These are phyloP conservation scores for Luidia sarsii DNA, from an alignment of 53 echinoderm and acorn worm species.

Conservation along the genomic window DNA sequence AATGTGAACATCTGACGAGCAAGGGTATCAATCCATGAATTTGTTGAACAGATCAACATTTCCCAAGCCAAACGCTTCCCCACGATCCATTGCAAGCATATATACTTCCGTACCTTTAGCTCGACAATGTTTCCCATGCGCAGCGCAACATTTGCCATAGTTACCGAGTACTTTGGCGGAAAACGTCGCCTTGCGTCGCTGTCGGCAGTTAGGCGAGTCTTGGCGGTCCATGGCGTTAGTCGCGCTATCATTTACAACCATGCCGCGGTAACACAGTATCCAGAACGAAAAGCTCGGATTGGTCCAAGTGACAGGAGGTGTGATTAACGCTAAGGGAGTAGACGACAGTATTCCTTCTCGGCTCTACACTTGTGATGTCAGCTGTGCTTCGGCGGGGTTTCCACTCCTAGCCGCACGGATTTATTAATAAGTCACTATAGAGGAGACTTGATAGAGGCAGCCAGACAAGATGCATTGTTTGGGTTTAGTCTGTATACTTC, in stretches of 20 bases:
- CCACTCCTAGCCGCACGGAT: slow-evolving; percentile 7
- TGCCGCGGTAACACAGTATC: neutral
- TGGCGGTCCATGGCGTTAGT: neutral
- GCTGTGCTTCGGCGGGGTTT: slow-evolving; percentile 13
- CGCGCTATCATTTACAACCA: slow-evolving; percentile 27
- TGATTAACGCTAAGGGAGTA: slow-evolving; percentile 34
- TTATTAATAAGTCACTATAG: slow-evolving; percentile 46
- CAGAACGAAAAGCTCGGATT: neutral
- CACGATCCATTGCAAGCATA: too few species aligned
- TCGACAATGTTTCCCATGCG: too few species aligned
- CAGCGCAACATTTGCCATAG: too few species aligned
- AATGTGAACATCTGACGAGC: too few species aligned
- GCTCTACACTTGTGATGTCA: slow-evolving; percentile 38
- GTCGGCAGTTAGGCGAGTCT: neutral
- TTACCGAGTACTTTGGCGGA: slow-evolving; percentile 44
- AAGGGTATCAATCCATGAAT: too few species aligned
- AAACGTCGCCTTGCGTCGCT: slow-evolving; percentile 14
- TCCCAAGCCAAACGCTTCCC: too few species aligned
- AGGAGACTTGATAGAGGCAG: neutral
- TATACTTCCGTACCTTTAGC: too few species aligned
- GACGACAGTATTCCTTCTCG: neutral
- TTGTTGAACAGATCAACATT: too few species aligned
- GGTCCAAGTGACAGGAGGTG: neutral
- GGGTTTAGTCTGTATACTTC: too few species aligned
- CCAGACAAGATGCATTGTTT: slow-evolving; percentile 20